Evolutionary conservation across 1,140 invertebrate genomes (phyloP), one percentile per base, ranked within the genome.

Genomic region (Physella acuta): DNA sequence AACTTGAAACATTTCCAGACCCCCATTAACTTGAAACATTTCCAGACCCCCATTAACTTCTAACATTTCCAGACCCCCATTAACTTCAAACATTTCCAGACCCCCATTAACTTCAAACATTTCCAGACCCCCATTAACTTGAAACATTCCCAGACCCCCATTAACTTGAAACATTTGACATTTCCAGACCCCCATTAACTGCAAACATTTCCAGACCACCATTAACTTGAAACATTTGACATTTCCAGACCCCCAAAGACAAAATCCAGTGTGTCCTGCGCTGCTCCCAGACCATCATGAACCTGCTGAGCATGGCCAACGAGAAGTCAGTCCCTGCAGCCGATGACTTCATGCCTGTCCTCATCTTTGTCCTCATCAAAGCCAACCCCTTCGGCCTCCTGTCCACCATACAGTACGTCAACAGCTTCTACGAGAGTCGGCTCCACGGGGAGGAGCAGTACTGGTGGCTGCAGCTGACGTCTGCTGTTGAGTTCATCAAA

Each of bases 401-500:
- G n/a, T 98, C 95, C 0, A 99, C 95, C 2, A 90, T 99, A 75
- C 95, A 99, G 85, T 98, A 97, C 82, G 94, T 99, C 55, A 92
- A 92, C 79, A 94, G 92, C 78, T 96, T 97, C 82, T 95, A 94
- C 78, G 91, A 90, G 37, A 89, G 90, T 73, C 89, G 91, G 70
- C 87, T 98, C 20, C 88, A 89, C 73, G 96, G 97, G 39, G 94
- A 97, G 85, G 93, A 97, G 81, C 91, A 93, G 80, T 99, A 98
- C 86, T 98, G 95, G 91, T 99, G 97, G 97, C 97, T 94, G 51
- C 95, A 98, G 83, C 98, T 99, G 84, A 93, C 92, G 75, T 93
- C 95, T 0, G 94, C 95, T 14, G 92, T 98, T 37, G 94, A 97
- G 85, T 98, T 97, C 86, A 97, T 98, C 77, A 99, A 99, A 87